Percentiles rank a stretch among this genome's conserved stretches.
These are phyloP conservation scores for Ophiothrix spiculata DNA, from an alignment of 35 echinoderm and acorn worm species.

Conservation along the genomic window DNA sequence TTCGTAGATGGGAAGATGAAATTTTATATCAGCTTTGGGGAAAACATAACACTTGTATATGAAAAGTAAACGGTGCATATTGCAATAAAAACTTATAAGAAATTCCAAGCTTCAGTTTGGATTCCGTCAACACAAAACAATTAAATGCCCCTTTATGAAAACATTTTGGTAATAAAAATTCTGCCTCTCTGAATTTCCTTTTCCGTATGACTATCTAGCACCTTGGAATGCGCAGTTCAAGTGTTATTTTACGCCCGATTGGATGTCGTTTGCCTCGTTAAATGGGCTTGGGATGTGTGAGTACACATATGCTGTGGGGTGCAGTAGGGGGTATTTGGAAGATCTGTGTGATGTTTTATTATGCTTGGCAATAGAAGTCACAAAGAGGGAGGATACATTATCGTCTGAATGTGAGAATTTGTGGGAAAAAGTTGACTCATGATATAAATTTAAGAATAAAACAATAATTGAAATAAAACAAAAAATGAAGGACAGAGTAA, in stretches of 20 bases:
- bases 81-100: background rate
- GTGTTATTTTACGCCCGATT: constrained; percentile 3
- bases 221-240: background rate
- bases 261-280: background rate
- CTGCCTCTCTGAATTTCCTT: background rate
- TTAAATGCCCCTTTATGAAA: constrained; percentile 16
- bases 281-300: background rate
- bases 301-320: background rate
- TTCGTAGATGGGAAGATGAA: background rate
- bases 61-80: background rate
- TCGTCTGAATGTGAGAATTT: no score
- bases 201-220: background rate
- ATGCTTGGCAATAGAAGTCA: no score
- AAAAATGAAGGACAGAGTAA: no score
- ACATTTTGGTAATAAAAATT: constrained; percentile 2
- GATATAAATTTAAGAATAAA: no score
- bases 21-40: background rate
- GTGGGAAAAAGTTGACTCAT: no score
- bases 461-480: no score
- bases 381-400: no score
- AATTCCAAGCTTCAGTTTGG: background rate
- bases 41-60: background rate
- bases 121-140: constrained; percentile 7
- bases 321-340: no score
- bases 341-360: no score